Percentiles rank a stretch among this genome's conserved stretches.
These are phyloP conservation scores for Oreortyx pictus DNA, from an alignment of 2,797 vertebrate species.

Conservation along the genomic window DNA sequence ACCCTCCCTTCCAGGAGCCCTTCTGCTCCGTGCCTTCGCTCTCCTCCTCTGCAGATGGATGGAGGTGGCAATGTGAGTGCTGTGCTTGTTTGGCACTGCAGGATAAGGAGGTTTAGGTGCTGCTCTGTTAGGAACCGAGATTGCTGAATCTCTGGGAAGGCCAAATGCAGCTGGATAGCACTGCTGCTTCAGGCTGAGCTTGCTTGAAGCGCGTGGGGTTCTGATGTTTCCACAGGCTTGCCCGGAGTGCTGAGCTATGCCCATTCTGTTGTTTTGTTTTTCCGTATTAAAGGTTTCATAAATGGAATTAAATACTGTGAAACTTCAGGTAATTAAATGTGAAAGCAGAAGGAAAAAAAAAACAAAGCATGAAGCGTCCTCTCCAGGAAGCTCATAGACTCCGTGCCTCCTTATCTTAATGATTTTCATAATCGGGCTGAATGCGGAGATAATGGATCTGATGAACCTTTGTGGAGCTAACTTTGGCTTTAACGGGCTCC, in stretches of 20 bases:
- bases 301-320: constrained; percentile 64
- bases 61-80: accelerated
- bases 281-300: constrained; percentile 31
- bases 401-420: constrained; percentile 60
- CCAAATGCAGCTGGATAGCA: not conserved
- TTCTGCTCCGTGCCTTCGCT: not conserved
- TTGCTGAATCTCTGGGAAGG: not conserved
- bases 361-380: constrained; percentile 17
- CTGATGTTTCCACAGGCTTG: not conserved
- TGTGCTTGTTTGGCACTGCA: accelerated
- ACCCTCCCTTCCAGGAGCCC: not conserved
- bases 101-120: not conserved
- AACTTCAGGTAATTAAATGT: constrained; percentile 69
- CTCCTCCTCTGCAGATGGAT: not conserved
- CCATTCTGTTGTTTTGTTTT: not conserved
- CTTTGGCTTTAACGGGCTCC: constrained; percentile 55
- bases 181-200: not conserved
- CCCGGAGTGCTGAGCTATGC: not conserved
- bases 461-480: constrained; percentile 63
- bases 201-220: not conserved
- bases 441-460: constrained; percentile 66
- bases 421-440: constrained; percentile 71
- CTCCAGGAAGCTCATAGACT: constrained; percentile 64
- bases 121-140: not conserved
- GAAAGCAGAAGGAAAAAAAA: constrained; percentile 37